Conservation (phyloP, 2,797 vertebrate genomes). For the Delichon dasypus region DNA sequence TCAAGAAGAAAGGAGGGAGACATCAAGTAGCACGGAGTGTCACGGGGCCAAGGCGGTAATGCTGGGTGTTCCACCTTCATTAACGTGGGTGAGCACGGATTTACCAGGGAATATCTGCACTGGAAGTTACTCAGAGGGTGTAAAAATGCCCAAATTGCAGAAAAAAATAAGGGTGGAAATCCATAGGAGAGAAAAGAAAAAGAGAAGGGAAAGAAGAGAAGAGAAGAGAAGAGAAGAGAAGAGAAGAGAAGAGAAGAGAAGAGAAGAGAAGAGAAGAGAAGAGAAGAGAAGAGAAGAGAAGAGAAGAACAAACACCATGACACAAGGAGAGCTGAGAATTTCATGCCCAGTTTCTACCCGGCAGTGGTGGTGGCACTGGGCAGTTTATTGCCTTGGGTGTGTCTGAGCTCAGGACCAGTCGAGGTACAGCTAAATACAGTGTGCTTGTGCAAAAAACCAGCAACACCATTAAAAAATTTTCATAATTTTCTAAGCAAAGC, state of each 20-base stretch:
- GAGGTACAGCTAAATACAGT: slow-evolving; percentile 46
- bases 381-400: slow-evolving; percentile 33
- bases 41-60: neutral
- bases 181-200: neutral
- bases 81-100: neutral
- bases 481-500: slow-evolving; percentile 67
- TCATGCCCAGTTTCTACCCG: neutral
- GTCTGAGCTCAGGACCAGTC: neutral
- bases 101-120: neutral
- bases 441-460: slow-evolving; percentile 44
- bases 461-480: slow-evolving; percentile 49
- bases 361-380: neutral
- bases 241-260: neutral
- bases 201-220: neutral
- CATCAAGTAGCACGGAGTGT: slow-evolving; percentile 33
- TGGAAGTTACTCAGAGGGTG: neutral
- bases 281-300: neutral
- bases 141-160: neutral
- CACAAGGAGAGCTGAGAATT: neutral
- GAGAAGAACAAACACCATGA: neutral
- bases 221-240: too few species aligned
- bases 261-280: neutral
- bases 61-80: neutral
- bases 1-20: slow-evolving; percentile 41
- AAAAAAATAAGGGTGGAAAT: neutral